A percentile compares a stretch with the other conserved stretches of the same genome.
Evolutionary conservation across 2,797 vertebrate genomes (phyloP).

Genomic region (Muscicapa comitata): DNA sequence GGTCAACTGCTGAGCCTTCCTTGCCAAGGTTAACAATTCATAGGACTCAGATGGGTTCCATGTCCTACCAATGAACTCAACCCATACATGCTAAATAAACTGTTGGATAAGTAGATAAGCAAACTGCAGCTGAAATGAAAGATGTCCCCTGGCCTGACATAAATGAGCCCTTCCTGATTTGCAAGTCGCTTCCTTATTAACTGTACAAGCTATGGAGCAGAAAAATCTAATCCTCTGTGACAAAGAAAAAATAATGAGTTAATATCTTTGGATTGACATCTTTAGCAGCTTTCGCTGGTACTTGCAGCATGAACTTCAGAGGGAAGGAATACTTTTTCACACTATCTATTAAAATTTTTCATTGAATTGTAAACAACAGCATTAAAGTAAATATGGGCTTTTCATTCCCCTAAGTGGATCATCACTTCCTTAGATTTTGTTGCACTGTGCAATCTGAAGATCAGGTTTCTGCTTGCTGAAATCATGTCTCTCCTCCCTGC

Average conservation of each 20-base stretch:
- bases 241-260: not conserved
- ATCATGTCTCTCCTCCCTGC: not conserved
- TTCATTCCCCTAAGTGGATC: not conserved
- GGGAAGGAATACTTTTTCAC: not conserved
- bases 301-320: not conserved
- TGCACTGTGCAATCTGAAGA: not conserved
- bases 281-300: not conserved
- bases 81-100: not conserved
- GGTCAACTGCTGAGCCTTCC: not conserved
- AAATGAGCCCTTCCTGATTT: not conserved
- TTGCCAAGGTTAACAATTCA: not conserved
- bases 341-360: not conserved
- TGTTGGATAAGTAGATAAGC: not conserved
- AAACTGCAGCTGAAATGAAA: not conserved
- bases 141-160: not conserved
- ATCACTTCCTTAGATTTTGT: not conserved
- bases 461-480: not conserved
- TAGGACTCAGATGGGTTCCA: not conserved
- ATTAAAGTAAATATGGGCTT: not conserved
- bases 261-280: not conserved
- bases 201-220: not conserved
- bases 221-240: not conserved
- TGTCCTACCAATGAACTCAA: not conserved
- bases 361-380: not conserved
- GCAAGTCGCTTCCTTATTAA: not conserved